These are phyloP conservation scores for Agrotis segetum DNA, from an alignment of 2,888 invertebrate species.

Conservation along the genomic window DNA sequence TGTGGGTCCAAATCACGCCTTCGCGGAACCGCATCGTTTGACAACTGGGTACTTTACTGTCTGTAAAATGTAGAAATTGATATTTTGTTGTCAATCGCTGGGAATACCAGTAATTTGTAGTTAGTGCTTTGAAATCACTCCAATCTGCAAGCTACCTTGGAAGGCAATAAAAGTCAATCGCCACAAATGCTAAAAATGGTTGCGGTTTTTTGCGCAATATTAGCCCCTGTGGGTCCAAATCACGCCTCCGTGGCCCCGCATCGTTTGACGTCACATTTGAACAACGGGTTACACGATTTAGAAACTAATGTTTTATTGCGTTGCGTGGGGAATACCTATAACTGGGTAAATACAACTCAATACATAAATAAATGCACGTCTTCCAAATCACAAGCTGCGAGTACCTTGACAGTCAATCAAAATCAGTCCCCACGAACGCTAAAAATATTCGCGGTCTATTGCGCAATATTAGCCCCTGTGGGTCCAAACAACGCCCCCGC, in stretches of 20 bases:
- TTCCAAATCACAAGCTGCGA: too few species aligned
- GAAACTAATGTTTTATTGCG: too few species aligned
- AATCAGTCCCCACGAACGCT: slow-evolving; percentile 43
- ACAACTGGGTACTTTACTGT: slow-evolving; percentile 86
- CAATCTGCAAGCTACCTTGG: slow-evolving; percentile 17
- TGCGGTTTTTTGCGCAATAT: slow-evolving; percentile 42
- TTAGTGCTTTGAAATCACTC: too few species aligned
- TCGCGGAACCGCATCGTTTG: slow-evolving; percentile 44
- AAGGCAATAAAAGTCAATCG: slow-evolving; percentile 27
- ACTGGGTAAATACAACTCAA: too few species aligned
- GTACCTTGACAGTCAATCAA: slow-evolving; percentile 45
- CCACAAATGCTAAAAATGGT: slow-evolving; percentile 55
- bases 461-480: slow-evolving; percentile 53
- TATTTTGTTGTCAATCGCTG: too few species aligned
- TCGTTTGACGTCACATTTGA: too few species aligned
- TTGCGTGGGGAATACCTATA: too few species aligned
- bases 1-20: slow-evolving; percentile 60
- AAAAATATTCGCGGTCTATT: slow-evolving; percentile 56
- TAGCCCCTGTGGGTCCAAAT: slow-evolving; percentile 57
- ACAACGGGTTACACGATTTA: slow-evolving; percentile 75
- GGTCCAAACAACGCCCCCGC: slow-evolving; percentile 63
- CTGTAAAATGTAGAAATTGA: slow-evolving; percentile 2
- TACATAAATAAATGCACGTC: too few species aligned
- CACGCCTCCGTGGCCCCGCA: slow-evolving; percentile 54
- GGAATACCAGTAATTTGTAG: too few species aligned